Percentiles rank a stretch among this genome's conserved stretches.
These are phyloP conservation scores for Butorides virescens DNA, from an alignment of 2,113 vertebrate genomes.

Conservation along the genomic window DNA sequence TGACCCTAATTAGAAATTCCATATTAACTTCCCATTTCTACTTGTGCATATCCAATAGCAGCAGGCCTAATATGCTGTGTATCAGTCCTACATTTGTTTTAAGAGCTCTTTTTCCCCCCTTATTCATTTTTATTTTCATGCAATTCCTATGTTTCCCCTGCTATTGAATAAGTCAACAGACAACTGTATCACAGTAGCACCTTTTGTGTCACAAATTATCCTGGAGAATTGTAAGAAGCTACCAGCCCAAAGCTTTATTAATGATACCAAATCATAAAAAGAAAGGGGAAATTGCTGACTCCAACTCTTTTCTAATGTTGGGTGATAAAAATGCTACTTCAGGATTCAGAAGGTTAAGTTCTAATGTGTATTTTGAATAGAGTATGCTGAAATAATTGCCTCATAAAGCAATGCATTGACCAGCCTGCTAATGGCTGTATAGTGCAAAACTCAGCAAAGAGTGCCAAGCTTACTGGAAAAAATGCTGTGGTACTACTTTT, in stretches of 20 bases:
- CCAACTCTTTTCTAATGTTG: constrained; percentile 85
- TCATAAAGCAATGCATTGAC: constrained; percentile 91
- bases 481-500: constrained; percentile 80
- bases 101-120: not conserved
- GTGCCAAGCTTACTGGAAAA: constrained; percentile 84
- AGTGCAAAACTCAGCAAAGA: constrained; percentile 89
- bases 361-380: constrained; percentile 93
- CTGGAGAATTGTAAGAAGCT: constrained; percentile 72
- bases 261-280: constrained; percentile 87
- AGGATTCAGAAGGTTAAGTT: constrained; percentile 95
- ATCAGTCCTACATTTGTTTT: not conserved
- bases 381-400: constrained; percentile 90
- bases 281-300: constrained; percentile 82
- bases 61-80: constrained; percentile 20
- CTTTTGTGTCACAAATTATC: constrained; percentile 87
- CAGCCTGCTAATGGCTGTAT: constrained; percentile 83
- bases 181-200: constrained; percentile 73
- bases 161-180: constrained; percentile 83
- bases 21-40: constrained; percentile 77
- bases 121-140: constrained; percentile 68
- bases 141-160: constrained; percentile 11
- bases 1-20: constrained; percentile 87
- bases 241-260: constrained; percentile 89
- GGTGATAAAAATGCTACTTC: constrained; percentile 93
- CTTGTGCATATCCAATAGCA: constrained; percentile 68